Evolutionary conservation across 2,888 invertebrate species (phyloP).

Genomic region (Notodonta dromedarius): DNA sequence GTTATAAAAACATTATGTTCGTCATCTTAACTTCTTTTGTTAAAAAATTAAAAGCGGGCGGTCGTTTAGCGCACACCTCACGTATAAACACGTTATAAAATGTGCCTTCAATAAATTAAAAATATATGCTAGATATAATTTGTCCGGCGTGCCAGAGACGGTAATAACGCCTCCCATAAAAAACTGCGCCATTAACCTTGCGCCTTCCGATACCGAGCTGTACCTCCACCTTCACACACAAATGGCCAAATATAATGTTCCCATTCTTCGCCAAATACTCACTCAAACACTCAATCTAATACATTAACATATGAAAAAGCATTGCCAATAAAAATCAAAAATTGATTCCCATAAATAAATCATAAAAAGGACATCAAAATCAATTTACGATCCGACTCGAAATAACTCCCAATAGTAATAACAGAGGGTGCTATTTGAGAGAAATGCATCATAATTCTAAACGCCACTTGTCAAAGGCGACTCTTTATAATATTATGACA

Average conservation of each 20-base stretch:
- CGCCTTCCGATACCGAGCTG: conserved; percentile 12
- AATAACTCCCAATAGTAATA: conserved; percentile 57
- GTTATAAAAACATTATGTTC: conserved; percentile 76
- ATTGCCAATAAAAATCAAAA: conserved; percentile 67
- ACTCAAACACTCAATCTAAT: conserved; percentile 56
- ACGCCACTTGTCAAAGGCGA: conserved; percentile 75
- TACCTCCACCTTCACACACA: conserved; percentile 1
- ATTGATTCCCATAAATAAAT: conserved; percentile 69
- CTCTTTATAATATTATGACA: conserved; percentile 75
- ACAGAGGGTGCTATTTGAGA: conserved; percentile 56
- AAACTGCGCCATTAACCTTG: conserved; percentile 49
- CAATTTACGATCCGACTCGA: conserved; percentile 71
- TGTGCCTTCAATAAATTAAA: conserved; percentile 73
- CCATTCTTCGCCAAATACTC: conserved; percentile 37
- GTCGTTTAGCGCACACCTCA: conserved; percentile 68
- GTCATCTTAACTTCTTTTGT: conserved; percentile 78
- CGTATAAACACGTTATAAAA: conserved; percentile 76
- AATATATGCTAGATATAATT: conserved; percentile 60
- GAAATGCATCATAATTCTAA: conserved; percentile 71
- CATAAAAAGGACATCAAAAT: conserved; percentile 78
- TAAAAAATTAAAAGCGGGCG: conserved; percentile 71
- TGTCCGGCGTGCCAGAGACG: conserved; percentile 37
- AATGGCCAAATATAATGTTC: conserved; percentile 28
- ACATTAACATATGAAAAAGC: conserved; percentile 79
- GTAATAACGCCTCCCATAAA: conserved; percentile 39